These are phyloP conservation scores for Autographa gamma DNA, from an alignment of 2,888 invertebrate species.

Conservation along the genomic window DNA sequence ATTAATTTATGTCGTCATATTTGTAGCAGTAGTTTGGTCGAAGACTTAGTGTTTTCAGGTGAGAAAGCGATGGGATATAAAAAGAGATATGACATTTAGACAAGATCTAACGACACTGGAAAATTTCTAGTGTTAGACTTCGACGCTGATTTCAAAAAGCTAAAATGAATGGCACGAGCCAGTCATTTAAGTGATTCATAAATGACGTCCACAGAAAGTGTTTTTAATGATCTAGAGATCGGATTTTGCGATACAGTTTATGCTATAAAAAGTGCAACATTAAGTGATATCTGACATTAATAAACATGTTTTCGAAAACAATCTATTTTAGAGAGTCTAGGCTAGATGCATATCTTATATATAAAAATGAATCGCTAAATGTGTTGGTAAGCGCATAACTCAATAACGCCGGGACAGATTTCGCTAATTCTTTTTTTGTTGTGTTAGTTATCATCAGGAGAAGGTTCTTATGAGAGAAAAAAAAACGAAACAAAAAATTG, in stretches of 20 bases:
- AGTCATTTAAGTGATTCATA: neutral
- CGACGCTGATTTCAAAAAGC: neutral
- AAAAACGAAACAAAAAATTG: too few relatives aligned
- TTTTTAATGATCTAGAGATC: neutral
- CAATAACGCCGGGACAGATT: too few relatives aligned
- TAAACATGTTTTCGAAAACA: neutral
- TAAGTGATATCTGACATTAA: slow-evolving; percentile 2
- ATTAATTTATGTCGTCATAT: neutral
- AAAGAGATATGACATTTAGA: neutral
- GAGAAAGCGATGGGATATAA: too few relatives aligned
- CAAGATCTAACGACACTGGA: neutral
- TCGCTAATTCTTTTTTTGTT: too few relatives aligned
- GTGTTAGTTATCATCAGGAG: too few relatives aligned
- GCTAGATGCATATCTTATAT: too few relatives aligned
- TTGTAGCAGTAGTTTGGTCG: neutral
- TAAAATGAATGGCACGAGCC: neutral
- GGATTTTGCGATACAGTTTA: neutral
- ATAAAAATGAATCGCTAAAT: too few relatives aligned
- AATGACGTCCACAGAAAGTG: neutral
- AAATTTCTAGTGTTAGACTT: neutral
- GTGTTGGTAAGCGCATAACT: too few relatives aligned
- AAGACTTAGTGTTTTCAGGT: neutral
- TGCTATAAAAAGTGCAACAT: neutral
- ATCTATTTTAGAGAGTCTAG: neutral
- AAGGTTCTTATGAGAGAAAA: too few relatives aligned